Evolutionary conservation across 1,140 invertebrate species (phyloP).

Genomic region (Diorhabda carinulata): DNA sequence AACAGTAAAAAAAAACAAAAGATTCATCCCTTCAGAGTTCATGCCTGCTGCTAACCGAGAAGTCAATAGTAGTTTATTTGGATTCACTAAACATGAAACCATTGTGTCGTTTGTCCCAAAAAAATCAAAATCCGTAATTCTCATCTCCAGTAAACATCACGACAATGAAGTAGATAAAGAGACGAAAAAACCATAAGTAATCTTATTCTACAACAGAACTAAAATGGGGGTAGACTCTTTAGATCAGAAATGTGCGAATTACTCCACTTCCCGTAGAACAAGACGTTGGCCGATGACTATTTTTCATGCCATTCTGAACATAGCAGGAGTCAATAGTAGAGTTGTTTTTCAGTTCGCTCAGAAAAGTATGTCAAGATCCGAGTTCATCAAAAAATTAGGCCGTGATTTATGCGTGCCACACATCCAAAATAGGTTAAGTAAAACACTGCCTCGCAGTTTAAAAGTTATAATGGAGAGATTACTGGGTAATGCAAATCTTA

Average conservation of each 20-base stretch:
- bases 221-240: conserved; percentile 47
- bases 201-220: conserved; percentile 20
- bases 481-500: too few species aligned
- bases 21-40: conserved; percentile 14
- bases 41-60: conserved; percentile 4
- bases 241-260: conserved; percentile 44
- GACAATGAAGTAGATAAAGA: conserved; percentile 6
- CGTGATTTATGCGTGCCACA: too few species aligned
- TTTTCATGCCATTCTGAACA: conserved; percentile 34
- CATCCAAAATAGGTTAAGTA: too few species aligned
- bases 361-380: too few species aligned
- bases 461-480: too few species aligned
- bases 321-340: conserved; percentile 30
- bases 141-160: conserved; percentile 40
- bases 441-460: too few species aligned
- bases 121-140: conserved; percentile 39
- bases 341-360: too few species aligned
- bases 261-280: conserved; percentile 39
- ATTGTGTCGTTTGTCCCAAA: conserved; percentile 19
- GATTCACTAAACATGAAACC: conserved; percentile 17
- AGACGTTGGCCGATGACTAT: conserved; percentile 27
- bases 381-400: too few species aligned
- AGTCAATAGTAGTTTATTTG: conserved; percentile 14
- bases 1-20: conserved; percentile 20
- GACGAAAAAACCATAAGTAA: too few species aligned